These are phyloP conservation scores for Mycteria americana DNA, from an alignment of 2,797 vertebrate species.

Conservation along the genomic window DNA sequence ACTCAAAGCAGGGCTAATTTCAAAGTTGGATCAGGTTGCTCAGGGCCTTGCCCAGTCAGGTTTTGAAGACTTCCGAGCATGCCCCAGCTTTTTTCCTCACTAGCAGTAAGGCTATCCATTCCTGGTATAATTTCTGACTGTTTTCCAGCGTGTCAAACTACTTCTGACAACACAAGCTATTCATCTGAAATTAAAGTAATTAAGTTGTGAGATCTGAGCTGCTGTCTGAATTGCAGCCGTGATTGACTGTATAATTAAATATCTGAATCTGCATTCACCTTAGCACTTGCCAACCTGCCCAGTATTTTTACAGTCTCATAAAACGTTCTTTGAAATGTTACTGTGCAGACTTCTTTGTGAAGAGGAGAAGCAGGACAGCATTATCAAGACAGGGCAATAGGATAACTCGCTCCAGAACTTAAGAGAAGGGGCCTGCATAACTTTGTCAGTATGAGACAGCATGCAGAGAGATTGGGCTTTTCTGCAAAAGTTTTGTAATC, in stretches of 20 bases:
- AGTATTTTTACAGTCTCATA: not conserved
- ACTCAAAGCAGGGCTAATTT: not conserved
- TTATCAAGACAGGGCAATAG: not conserved
- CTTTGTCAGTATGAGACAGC: not conserved
- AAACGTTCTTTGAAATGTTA: not conserved
- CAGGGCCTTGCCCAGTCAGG: too few relatives aligned
- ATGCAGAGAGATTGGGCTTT: not conserved
- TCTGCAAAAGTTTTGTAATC: not conserved
- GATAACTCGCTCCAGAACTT: not conserved
- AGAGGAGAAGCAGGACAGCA: not conserved
- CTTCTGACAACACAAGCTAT: slow-evolving; percentile 22
- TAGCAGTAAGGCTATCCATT: not conserved
- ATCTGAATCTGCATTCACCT: slow-evolving; percentile 46
- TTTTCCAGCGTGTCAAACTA: not conserved
- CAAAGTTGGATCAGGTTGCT: not conserved
- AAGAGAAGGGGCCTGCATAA: not conserved
- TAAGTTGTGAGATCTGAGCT: slow-evolving; percentile 56
- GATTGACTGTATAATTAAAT: slow-evolving; percentile 67
- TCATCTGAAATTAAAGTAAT: slow-evolving; percentile 70
- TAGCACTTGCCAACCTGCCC: slow-evolving; percentile 24
- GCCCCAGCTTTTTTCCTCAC: not conserved
- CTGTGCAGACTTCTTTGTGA: not conserved
- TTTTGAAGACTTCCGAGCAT: not conserved
- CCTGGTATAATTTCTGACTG: not conserved
- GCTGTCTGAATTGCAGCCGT: slow-evolving; percentile 64